Percentiles rank a stretch among this genome's conserved stretches.
Evolutionary conservation across 2,113 vertebrate genomes (phyloP).

Genomic region (Poicephalus gulielmi): DNA sequence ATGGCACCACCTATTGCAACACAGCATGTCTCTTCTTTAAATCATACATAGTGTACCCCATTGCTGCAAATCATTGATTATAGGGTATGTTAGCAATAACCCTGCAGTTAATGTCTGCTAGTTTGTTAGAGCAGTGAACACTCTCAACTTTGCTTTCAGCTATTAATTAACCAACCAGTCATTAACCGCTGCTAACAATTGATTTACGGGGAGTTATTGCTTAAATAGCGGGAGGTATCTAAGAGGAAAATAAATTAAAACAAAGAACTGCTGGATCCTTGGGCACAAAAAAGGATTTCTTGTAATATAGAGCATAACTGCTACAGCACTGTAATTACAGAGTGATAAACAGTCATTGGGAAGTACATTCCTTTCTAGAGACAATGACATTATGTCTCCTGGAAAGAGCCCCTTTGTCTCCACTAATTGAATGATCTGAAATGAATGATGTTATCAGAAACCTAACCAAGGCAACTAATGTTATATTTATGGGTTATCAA

Average conservation of each 20-base stretch:
- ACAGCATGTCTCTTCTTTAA: conserved; percentile 6
- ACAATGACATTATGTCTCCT: conserved; percentile 69
- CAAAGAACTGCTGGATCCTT: conserved; percentile 75
- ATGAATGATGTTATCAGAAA: conserved; percentile 66
- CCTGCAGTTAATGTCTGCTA: conserved; percentile 48
- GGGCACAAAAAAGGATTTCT: conserved; percentile 67
- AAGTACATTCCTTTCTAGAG: conserved; percentile 62
- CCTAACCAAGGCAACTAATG: conserved; percentile 50
- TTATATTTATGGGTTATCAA: conserved; percentile 65
- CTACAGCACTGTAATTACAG: conserved; percentile 72
- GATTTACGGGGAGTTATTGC: conserved; percentile 79
- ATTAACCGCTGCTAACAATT: conserved; percentile 81
- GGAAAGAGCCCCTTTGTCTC: conserved; percentile 59
- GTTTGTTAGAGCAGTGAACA: conserved; percentile 67
- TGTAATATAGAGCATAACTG: conserved; percentile 64
- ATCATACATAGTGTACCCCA: not conserved
- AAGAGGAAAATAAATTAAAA: conserved; percentile 84
- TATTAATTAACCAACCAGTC: conserved; percentile 82
- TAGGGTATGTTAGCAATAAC: conserved; percentile 27
- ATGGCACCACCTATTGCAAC: not conserved
- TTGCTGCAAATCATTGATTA: conserved; percentile 55
- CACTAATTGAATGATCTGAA: conserved; percentile 71
- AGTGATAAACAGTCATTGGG: conserved; percentile 78
- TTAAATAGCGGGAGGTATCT: conserved; percentile 79
- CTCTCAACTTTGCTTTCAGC: conserved; percentile 78